Conservation (phyloP, 2,113 vertebrate genomes). For the Platycercus adscitus region DNA sequence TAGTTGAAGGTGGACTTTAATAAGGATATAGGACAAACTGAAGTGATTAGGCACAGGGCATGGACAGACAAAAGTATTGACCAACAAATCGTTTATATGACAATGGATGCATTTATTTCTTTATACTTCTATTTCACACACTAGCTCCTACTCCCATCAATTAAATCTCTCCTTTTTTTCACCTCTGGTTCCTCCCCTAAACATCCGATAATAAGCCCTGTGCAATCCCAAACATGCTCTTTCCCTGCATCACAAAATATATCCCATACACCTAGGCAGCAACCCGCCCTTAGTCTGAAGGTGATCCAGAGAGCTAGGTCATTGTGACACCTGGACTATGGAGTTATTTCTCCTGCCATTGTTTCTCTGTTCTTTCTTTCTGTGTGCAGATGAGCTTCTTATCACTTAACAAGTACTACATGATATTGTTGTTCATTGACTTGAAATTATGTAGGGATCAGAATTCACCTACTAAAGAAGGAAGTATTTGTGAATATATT, state of each 20-base stretch:
- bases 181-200: not conserved
- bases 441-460: not conserved
- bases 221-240: not conserved
- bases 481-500: not conserved
- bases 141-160: not conserved
- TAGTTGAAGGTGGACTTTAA: not conserved
- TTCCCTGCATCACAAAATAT: not conserved
- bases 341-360: not conserved
- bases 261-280: not conserved
- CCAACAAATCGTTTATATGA: not conserved
- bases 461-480: not conserved
- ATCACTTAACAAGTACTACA: not conserved
- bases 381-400: not conserved
- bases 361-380: not conserved
- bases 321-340: not conserved
- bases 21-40: not conserved
- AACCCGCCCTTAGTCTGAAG: rapidly evolving
- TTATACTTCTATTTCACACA: not conserved
- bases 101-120: not conserved
- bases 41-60: not conserved
- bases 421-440: not conserved
- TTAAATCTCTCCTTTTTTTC: not conserved
- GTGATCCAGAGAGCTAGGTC: not conserved
- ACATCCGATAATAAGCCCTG: not conserved
- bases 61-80: not conserved